Conservation (phyloP, 2,888 invertebrate species). For the Xanthia icteritia region DNA sequence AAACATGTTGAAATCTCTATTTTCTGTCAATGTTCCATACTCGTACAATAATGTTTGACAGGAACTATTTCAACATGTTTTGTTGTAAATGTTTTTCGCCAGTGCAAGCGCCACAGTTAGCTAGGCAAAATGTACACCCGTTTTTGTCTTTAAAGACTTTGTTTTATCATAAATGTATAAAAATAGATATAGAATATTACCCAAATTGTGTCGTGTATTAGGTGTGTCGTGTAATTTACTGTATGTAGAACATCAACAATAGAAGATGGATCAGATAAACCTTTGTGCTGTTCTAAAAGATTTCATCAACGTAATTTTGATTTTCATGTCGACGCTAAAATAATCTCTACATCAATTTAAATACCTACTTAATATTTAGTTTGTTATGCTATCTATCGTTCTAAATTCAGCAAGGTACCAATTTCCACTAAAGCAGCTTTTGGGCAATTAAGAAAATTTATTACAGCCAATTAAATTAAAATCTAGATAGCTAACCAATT, state of each 20-base stretch:
- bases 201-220: background rate
- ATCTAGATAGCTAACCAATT: conserved; percentile 56
- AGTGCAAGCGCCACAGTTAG: background rate
- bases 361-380: conserved; percentile 5
- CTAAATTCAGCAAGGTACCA: conserved; percentile 39
- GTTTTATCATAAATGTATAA: too few relatives aligned
- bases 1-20: too few relatives aligned
- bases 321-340: background rate
- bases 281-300: background rate
- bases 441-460: conserved; percentile 54
- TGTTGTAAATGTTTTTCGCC: too few relatives aligned
- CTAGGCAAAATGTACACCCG: background rate
- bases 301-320: background rate
- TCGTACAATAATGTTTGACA: too few relatives aligned
- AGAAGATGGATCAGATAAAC: background rate
- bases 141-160: background rate
- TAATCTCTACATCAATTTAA: conserved; percentile 16
- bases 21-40: too few relatives aligned
- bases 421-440: conserved; percentile 54
- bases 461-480: conserved; percentile 56
- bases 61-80: too few relatives aligned
- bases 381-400: conserved; percentile 14
- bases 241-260: background rate
- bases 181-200: background rate
- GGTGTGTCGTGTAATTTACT: background rate